These are phyloP conservation scores for Vanessa tameamea DNA, from an alignment of 1,140 invertebrate species.

Conservation along the genomic window DNA sequence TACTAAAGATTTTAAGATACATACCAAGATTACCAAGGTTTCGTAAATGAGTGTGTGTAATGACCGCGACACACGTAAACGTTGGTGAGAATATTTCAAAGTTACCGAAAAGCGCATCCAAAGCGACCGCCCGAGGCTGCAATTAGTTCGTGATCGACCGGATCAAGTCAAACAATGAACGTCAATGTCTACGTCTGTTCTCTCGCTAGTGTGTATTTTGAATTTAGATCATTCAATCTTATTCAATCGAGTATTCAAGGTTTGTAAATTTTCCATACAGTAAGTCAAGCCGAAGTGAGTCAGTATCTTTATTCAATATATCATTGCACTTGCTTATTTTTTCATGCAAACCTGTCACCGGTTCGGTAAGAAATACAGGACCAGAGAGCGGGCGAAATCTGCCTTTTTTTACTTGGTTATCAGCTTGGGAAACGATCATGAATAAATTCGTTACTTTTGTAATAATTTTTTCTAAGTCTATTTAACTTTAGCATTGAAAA, in stretches of 20 bases:
- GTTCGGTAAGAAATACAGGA: too few relatives aligned
- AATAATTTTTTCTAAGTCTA: too few relatives aligned
- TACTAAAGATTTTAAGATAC: too few relatives aligned
- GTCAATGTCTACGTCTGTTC: slow-evolving; percentile 39
- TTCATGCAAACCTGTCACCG: too few relatives aligned
- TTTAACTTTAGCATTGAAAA: too few relatives aligned
- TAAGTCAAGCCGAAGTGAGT: too few relatives aligned
- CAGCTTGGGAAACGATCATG: too few relatives aligned
- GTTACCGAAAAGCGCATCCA: slow-evolving; percentile 57
- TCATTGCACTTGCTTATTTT: too few relatives aligned
- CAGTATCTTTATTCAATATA: too few relatives aligned
- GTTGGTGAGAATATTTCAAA: slow-evolving; percentile 56
- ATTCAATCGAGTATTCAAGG: neutral
- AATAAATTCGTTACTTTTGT: too few relatives aligned
- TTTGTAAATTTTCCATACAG: neutral
- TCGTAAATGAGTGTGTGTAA: neutral
- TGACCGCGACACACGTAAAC: neutral
- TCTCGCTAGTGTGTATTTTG: neutral
- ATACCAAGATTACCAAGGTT: neutral
- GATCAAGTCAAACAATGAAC: slow-evolving; percentile 61
- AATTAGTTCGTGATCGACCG: slow-evolving; percentile 67
- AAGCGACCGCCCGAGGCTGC: slow-evolving; percentile 58
- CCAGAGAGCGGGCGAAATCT: too few relatives aligned
- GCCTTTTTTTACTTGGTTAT: too few relatives aligned
- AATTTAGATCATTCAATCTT: neutral